Evolutionary conservation across 2,797 vertebrate species (phyloP), one percentile per base, ranked within the genome.

Genomic region (Platalea minor): DNA sequence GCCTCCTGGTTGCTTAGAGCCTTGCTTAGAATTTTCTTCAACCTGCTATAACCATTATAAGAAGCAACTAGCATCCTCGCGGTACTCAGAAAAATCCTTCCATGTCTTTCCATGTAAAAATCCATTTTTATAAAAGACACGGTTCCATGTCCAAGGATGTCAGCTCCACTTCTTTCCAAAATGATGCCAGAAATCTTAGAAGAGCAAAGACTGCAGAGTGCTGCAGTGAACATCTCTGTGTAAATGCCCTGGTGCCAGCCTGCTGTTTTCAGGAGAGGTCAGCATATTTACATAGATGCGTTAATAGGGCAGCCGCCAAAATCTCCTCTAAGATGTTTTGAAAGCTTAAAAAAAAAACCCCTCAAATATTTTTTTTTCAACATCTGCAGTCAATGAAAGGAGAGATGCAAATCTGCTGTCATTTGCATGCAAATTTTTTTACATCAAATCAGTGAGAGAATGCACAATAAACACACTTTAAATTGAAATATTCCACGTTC

Each of bases 351-450:
- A 81, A 69, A 85, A 85, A 64, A 31, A 3, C 2, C 26, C 59
- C 67, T 63, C 46, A 63, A 86, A 91, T 78, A n/a, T 59, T 95
- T 91, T 91, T 91, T 95, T 96, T 93, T 87, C 77, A 95, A 96
- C 96, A 97, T 97, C 96, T 96, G 96, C 94, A 95, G 80, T 97
- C 88, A 95, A 79, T 96, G 96, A 97, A 96, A 96, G 94, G 91
- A 87, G 81, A 95, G 86, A 96, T 96, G 96, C 95, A 97, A 96
- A 96, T 97, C 86, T 92, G 88, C 91, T 87, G 74, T 77, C 91
- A 95, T 96, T 96, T 91, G 91, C 93, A 95, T 96, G 96, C 96
- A 97, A 96, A 96, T 96, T 95, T 96, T 96, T 96, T 95, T 91
- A 94, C 95, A 95, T 95, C 85, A 96, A 95, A 96, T 96, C 96